phyloP scores from a whole-genome alignment of 35 echinoderm and acorn worm species.

The Patiria miniata region DNA sequence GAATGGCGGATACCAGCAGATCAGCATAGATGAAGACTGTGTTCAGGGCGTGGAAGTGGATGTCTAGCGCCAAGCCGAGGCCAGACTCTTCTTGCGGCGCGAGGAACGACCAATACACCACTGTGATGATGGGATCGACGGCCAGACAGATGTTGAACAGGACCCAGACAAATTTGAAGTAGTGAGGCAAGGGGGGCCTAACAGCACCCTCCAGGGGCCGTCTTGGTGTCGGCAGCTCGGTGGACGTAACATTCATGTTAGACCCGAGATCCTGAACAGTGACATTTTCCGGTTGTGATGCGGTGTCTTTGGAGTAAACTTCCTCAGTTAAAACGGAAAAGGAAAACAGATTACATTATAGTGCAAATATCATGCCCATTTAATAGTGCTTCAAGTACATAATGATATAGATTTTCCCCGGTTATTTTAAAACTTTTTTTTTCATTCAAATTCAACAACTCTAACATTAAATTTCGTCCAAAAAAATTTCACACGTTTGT shows the following conservation, averaged over 20 bases:
- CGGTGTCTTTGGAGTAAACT: too few relatives aligned
- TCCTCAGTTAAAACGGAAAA: too few relatives aligned
- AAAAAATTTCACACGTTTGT: too few relatives aligned
- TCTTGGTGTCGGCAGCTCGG: not conserved
- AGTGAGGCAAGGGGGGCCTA: not conserved
- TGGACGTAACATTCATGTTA: not conserved
- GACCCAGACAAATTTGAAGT: conserved; percentile 30
- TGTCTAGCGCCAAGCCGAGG: not conserved
- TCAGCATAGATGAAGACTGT: conserved; percentile 28
- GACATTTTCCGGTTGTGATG: too few relatives aligned
- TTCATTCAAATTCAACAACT: too few relatives aligned
- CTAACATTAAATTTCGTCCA: too few relatives aligned
- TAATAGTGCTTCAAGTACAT: too few relatives aligned
- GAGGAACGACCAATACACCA: conserved; percentile 37
- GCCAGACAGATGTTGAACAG: conserved; percentile 36
- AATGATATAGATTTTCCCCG: too few relatives aligned
- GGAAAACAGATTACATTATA: too few relatives aligned
- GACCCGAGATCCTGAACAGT: too few relatives aligned
- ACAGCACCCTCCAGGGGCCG: not conserved
- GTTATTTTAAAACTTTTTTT: too few relatives aligned
- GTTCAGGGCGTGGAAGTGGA: conserved; percentile 47
- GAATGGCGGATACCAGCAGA: conserved; percentile 33
- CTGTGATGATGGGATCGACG: conserved; percentile 23
- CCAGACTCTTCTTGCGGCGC: not conserved
- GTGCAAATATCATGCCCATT: too few relatives aligned